Percentiles rank a stretch among this genome's conserved stretches.
These are phyloP conservation scores for Sphecodes monilicornis DNA, from an alignment of 2,888 invertebrate species.

Conservation along the genomic window DNA sequence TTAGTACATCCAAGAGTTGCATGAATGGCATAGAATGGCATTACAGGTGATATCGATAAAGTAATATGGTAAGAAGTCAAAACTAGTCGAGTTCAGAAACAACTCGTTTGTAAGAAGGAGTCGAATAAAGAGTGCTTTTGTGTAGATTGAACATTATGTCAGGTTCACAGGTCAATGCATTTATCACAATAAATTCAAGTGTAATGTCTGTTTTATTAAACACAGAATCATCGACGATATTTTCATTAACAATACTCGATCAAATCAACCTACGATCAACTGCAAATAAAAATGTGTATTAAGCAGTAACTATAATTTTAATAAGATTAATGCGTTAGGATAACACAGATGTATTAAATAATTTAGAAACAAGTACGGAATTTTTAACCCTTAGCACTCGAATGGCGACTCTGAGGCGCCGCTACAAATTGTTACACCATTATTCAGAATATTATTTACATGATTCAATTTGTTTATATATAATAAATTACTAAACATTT, in stretches of 20 bases:
- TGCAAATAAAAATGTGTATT: background rate
- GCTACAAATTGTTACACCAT: no score
- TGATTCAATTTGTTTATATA: no score
- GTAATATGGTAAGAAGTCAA: constrained; percentile 51
- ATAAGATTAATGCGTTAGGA: background rate
- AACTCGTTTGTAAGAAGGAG: constrained; percentile 49
- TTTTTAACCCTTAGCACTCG: background rate
- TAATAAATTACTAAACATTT: no score
- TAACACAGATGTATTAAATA: background rate
- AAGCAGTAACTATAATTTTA: background rate
- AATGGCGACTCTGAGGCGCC: no score
- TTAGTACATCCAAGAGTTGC: constrained; percentile 70
- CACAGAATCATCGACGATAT: background rate
- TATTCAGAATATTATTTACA: no score
- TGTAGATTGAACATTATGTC: constrained; percentile 63
- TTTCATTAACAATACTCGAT: background rate
- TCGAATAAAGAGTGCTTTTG: constrained; percentile 35
- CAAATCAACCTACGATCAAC: background rate
- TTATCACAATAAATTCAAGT: background rate
- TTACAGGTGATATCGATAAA: constrained; percentile 68
- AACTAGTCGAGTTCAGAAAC: constrained; percentile 47
- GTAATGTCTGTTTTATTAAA: background rate
- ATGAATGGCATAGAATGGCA: constrained; percentile 66
- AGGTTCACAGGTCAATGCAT: background rate
- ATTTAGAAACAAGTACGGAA: background rate